These are phyloP conservation scores for Dolomedes plantarius DNA, from an alignment of 2,888 invertebrate species.

Conservation along the genomic window DNA sequence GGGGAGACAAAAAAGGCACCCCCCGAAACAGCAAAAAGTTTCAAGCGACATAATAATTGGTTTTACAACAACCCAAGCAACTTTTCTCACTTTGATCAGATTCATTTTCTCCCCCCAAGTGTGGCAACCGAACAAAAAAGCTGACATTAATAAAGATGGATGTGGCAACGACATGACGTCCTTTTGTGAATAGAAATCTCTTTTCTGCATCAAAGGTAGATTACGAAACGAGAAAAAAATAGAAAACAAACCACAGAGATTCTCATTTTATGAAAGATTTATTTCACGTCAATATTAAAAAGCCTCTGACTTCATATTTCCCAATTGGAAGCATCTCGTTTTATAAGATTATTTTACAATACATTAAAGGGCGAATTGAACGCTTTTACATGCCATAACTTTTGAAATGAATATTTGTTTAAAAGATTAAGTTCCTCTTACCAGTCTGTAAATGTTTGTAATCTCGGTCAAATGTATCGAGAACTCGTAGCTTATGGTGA, in stretches of 20 bases:
- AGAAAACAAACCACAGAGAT: background rate
- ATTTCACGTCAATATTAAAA: background rate
- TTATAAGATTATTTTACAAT: too few relatives aligned
- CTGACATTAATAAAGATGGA: conserved; percentile 63
- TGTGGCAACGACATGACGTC: conserved; percentile 45
- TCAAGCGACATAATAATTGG: conserved; percentile 2
- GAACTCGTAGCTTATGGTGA: too few relatives aligned
- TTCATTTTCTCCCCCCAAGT: background rate
- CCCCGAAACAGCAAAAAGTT: background rate
- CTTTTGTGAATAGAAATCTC: conserved; percentile 58
- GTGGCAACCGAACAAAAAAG: conserved; percentile 14
- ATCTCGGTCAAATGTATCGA: too few relatives aligned
- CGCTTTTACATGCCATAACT: too few relatives aligned
- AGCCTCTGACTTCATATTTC: background rate
- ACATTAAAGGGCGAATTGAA: too few relatives aligned
- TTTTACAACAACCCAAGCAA: conserved; percentile 3
- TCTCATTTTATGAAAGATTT: background rate
- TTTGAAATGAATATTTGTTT: too few relatives aligned
- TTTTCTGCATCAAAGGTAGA: conserved; percentile 4
- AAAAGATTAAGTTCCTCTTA: too few relatives aligned
- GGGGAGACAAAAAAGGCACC: background rate
- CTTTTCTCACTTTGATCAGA: background rate
- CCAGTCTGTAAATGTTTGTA: too few relatives aligned
- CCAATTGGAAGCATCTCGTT: background rate
- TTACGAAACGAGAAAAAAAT: background rate